Evolutionary conservation across 1,140 invertebrate species (phyloP).

Genomic region (Hirudo medicinalis): DNA sequence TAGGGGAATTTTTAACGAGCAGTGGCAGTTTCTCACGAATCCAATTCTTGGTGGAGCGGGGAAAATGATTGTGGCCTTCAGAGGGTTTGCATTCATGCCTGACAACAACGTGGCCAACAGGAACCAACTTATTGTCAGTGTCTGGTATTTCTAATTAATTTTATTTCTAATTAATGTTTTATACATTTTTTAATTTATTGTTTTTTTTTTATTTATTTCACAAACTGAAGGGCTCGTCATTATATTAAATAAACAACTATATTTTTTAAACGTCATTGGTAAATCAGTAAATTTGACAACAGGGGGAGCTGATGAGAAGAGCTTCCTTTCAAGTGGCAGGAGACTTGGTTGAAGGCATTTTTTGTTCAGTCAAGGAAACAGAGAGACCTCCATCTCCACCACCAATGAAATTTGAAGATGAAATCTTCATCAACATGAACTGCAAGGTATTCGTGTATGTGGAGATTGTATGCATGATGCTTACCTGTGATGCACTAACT

Average conservation of each 20-base stretch:
- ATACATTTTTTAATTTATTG: neutral
- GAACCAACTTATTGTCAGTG: slow-evolving; percentile 34
- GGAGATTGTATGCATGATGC: no score
- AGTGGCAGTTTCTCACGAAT: slow-evolving; percentile 39
- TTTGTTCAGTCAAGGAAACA: neutral
- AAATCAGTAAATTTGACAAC: neutral
- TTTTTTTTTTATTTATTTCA: no score
- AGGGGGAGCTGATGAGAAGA: neutral
- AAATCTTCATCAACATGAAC: no score
- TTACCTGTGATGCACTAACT: no score
- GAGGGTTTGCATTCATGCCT: slow-evolving; percentile 37
- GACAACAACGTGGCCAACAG: slow-evolving; percentile 34
- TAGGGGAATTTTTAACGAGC: slow-evolving; percentile 39
- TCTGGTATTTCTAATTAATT: neutral
- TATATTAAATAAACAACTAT: no score
- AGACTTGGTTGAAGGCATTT: neutral
- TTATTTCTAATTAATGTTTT: neutral
- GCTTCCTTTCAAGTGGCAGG: neutral
- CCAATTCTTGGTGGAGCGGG: slow-evolving; percentile 37
- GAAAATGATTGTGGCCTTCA: slow-evolving; percentile 34
- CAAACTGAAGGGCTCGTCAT: no score
- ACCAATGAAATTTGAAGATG: no score
- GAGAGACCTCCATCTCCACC: no score
- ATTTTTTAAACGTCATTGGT: no score
- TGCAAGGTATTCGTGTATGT: no score